phyloP scores from a whole-genome alignment of 2,888 invertebrate genomes.

The Cerceris rybyensis region DNA sequence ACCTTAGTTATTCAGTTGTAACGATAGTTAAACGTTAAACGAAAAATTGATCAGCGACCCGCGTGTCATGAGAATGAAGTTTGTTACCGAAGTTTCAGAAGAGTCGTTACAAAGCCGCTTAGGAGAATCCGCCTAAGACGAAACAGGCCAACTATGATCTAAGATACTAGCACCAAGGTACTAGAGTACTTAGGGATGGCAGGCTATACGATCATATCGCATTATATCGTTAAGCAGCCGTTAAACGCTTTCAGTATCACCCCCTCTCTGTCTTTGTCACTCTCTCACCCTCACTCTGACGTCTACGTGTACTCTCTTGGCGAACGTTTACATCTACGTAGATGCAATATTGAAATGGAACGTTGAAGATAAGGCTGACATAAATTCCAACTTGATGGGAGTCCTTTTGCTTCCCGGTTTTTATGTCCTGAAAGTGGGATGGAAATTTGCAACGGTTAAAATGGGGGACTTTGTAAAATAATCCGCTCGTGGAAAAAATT shows the following conservation, averaged over 20 bases:
- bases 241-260: constrained; percentile 15
- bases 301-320: no score
- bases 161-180: constrained; percentile 29
- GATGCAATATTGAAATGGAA: not conserved
- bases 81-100: constrained; percentile 22
- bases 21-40: not conserved
- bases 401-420: not conserved
- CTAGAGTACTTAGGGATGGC: constrained; percentile 19
- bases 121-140: constrained; percentile 42
- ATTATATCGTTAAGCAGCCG: constrained; percentile 37
- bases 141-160: constrained; percentile 30
- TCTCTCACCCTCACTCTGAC: not conserved
- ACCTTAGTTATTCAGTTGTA: not conserved
- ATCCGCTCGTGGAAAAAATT: not conserved
- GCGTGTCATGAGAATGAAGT: constrained; percentile 16
- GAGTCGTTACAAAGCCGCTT: constrained; percentile 58
- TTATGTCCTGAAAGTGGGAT: not conserved
- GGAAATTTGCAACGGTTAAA: constrained; percentile 35
- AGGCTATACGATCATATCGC: constrained; percentile 41
- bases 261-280: not conserved
- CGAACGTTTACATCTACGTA: constrained; percentile 1
- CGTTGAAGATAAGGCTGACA: not conserved
- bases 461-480: constrained; percentile 32
- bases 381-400: constrained; percentile 5
- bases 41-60: constrained; percentile 44